Evolutionary conservation across 2,113 vertebrate species (phyloP).

Genomic region (Phyllostomus hastatus): DNA sequence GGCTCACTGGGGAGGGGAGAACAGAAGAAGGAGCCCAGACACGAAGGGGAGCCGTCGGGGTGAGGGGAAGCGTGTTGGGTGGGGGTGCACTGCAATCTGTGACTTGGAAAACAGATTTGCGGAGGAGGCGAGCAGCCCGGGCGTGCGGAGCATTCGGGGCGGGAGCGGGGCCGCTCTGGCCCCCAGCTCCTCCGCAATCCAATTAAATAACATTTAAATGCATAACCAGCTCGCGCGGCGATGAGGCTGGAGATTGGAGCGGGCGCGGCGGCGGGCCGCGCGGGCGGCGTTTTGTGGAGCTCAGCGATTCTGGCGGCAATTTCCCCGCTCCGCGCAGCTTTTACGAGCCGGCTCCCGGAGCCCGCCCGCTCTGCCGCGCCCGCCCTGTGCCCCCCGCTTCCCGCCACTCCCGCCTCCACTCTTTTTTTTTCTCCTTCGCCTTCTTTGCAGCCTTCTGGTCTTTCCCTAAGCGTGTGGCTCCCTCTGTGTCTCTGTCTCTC

Average conservation of each 20-base stretch:
- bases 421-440: neutral
- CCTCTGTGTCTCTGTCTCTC: neutral
- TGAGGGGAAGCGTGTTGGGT: neutral
- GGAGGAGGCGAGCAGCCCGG: conserved; percentile 51
- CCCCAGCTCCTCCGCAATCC: conserved; percentile 80
- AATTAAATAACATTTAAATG: conserved; percentile 84
- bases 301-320: conserved; percentile 80
- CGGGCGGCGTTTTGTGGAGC: conserved; percentile 78
- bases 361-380: conserved; percentile 58
- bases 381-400: conserved; percentile 37
- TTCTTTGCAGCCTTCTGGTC: neutral
- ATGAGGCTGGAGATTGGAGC: conserved; percentile 79
- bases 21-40: neutral
- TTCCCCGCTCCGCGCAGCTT: conserved; percentile 70
- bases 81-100: conserved; percentile 64
- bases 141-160: conserved; percentile 54
- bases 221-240: conserved; percentile 78
- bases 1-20: neutral
- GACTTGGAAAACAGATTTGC: conserved; percentile 73
- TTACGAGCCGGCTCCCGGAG: conserved; percentile 74
- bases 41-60: neutral
- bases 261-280: conserved; percentile 70
- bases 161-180: conserved; percentile 69
- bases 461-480: neutral
- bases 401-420: conserved; percentile 31